Base-by-base conservation (phyloP, 2,888 invertebrate genomes). In the Lepidonotus clava region DNA sequence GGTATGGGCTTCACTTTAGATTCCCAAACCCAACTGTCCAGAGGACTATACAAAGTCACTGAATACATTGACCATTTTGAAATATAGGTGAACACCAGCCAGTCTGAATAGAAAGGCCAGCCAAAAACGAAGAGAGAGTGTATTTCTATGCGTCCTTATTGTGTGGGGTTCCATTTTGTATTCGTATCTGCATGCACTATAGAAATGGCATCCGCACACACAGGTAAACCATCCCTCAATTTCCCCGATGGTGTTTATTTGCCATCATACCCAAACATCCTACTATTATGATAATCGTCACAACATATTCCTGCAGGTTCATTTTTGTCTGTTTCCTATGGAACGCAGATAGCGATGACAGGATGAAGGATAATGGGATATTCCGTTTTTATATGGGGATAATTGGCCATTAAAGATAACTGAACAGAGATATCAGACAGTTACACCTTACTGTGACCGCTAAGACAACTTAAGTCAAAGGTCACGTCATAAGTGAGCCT, bases 31-130 rank as follows among this genome's bases (percentile, higher is more conserved):
- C 76, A 1, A n/a, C 38, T 5, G 76, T 21, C 76, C 76, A 24
- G 40, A 21, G 8, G 24, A 2, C 76, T 76, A 40, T 76, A 76
- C 21, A 76, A 76, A 76, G 38, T 76, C 76, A 76, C 76, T 76
- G 76, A 76, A 76, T 76, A 76, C 76, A 76, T 76, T 76, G 76
- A 76, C 76, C 76, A 76, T 76, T 40, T 76, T 76, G 76, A 76
- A 76, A 76, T 36, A 76, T 76, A 40, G 76, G 76, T 76, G 40
- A 36, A 76, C 76, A 76, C 61, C 61, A 14, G 28, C n/a, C 2
- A 24, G n/a, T 2, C 61, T 4, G 61, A 61, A 24, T 61, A 61
- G 61, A 61, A 11, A 1, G 2, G 28, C 28, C 61, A 1, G 11
- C 0, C 5, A 32, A 61, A 61, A 61, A 61, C 61, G 11, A 28